These are phyloP conservation scores for Epinotia demarniana DNA, from an alignment of 2,888 invertebrate genomes.

Conservation along the genomic window DNA sequence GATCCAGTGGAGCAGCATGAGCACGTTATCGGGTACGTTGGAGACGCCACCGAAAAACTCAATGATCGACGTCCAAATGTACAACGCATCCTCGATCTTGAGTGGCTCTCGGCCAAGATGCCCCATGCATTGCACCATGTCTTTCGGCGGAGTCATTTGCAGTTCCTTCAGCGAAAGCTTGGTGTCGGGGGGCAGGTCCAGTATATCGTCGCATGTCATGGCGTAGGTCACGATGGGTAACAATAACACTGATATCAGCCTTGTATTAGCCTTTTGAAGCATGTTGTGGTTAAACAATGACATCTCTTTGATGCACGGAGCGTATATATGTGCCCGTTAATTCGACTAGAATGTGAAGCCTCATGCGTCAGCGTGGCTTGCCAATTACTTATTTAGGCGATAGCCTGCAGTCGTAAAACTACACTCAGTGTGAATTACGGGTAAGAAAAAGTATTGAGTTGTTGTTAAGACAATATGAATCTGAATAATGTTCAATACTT, in stretches of 20 bases:
- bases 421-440: constrained; percentile 12
- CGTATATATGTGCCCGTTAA: constrained; percentile 13
- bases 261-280: not conserved
- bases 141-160: constrained; percentile 60
- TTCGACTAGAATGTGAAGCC: constrained; percentile 17
- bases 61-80: constrained; percentile 71
- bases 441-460: not conserved
- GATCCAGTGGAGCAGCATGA: constrained; percentile 77
- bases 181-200: constrained; percentile 57
- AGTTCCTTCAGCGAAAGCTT: constrained; percentile 58
- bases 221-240: constrained; percentile 25
- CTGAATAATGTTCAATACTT: too few species aligned
- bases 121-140: constrained; percentile 67
- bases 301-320: not conserved
- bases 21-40: constrained; percentile 73
- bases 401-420: constrained; percentile 14
- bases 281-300: constrained; percentile 9
- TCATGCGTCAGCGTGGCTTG: constrained; percentile 19
- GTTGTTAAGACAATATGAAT: not conserved
- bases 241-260: not conserved
- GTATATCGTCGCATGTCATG: constrained; percentile 64
- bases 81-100: constrained; percentile 60
- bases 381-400: constrained; percentile 32
- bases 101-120: constrained; percentile 68
- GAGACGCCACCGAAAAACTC: constrained; percentile 62